A percentile compares a stretch with the other conserved stretches of the same genome.
Conservation (phyloP, 2,888 invertebrate genomes). For the Cylindroiulus punctatus region DNA sequence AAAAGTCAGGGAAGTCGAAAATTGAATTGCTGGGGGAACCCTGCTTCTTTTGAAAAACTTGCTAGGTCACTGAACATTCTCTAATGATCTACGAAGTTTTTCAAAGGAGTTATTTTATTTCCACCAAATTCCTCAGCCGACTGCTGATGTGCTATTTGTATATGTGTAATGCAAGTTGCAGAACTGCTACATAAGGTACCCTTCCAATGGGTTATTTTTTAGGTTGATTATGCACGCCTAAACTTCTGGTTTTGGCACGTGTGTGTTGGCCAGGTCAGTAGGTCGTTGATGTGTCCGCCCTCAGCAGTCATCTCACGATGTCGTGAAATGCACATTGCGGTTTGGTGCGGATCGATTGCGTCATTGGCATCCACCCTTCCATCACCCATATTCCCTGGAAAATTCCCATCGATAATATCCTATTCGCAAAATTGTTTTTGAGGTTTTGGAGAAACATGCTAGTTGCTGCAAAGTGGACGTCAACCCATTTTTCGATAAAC, state of each 20-base stretch:
- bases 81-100: too few species aligned
- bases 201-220: background rate
- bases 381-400: background rate
- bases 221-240: background rate
- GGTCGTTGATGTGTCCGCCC: background rate
- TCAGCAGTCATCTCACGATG: background rate
- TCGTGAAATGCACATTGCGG: slow-evolving; percentile 9
- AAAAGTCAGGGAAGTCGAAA: too few species aligned
- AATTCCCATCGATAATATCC: background rate
- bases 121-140: too few species aligned
- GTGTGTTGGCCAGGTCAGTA: background rate
- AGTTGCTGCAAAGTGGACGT: background rate
- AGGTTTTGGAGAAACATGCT: background rate
- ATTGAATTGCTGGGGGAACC: too few species aligned
- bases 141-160: too few species aligned
- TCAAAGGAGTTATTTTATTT: too few species aligned
- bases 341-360: background rate
- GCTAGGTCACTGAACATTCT: too few species aligned
- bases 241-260: background rate
- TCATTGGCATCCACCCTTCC: background rate
- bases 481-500: background rate
- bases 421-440: background rate
- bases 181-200: too few species aligned
- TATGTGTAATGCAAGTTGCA: too few species aligned
- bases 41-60: too few species aligned